A percentile compares a stretch with the other conserved stretches of the same genome.
These are phyloP conservation scores for Cryptoprocta ferox DNA, from an alignment of 2,797 vertebrate genomes.

Conservation along the genomic window DNA sequence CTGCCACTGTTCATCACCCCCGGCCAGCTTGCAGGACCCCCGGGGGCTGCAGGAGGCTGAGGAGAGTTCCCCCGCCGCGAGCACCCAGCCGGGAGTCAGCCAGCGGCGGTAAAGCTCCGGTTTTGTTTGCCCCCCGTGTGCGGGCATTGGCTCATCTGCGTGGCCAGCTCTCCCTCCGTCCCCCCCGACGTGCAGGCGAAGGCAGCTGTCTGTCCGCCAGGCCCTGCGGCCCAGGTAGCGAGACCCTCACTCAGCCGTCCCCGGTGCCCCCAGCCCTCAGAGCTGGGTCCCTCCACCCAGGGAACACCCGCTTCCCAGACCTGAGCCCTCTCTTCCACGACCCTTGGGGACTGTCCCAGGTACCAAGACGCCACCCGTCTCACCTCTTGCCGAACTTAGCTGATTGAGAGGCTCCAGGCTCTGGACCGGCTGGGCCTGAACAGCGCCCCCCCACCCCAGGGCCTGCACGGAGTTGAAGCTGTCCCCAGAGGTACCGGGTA, in stretches of 20 bases:
- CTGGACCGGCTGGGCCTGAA: neutral
- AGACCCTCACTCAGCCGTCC: neutral
- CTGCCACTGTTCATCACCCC: neutral
- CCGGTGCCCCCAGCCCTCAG: neutral
- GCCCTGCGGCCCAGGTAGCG: neutral
- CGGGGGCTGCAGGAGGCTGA: neutral
- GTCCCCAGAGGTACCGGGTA: neutral
- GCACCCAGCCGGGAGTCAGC: too few species aligned
- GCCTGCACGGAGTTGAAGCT: neutral
- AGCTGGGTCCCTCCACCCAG: neutral
- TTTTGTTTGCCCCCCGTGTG: rapidly evolving
- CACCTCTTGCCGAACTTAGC: neutral
- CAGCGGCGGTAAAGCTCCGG: neutral
- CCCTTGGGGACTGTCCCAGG: neutral
- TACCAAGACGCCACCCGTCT: neutral
- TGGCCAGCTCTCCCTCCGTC: neutral
- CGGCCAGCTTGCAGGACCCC: neutral
- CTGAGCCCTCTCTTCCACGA: neutral
- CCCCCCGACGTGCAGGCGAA: neutral
- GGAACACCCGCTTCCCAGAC: neutral
- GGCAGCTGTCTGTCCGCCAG: neutral
- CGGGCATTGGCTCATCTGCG: rapidly evolving
- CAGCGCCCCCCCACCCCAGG: neutral
- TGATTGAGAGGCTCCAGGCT: neutral
- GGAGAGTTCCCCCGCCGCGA: neutral